A percentile compares a stretch with the other conserved stretches of the same genome.
phyloP scores from a whole-genome alignment of 2,888 invertebrate species.

The Diarsia rubi region DNA sequence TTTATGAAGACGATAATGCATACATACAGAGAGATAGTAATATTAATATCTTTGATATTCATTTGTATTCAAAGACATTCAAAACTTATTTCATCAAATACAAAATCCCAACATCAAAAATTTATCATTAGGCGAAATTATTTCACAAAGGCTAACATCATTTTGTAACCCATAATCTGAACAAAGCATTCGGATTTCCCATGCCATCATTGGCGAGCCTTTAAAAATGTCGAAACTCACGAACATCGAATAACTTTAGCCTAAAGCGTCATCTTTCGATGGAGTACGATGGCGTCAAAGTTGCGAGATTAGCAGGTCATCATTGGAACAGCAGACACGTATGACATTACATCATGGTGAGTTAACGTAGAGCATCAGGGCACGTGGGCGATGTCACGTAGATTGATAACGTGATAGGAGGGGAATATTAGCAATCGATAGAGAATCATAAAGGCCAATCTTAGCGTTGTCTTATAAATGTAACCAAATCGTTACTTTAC shows the following conservation, averaged over 20 bases:
- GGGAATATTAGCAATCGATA: constrained; percentile 13
- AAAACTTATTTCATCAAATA: neutral
- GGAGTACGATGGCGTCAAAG: constrained; percentile 18
- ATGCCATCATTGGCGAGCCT: neutral
- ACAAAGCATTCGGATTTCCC: neutral
- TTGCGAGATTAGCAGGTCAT: constrained; percentile 45
- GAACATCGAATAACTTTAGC: neutral
- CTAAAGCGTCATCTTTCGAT: neutral
- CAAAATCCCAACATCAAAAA: neutral
- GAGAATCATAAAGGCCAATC: neutral
- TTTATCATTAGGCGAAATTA: neutral
- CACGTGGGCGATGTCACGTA: constrained; percentile 34
- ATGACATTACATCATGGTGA: constrained; percentile 37
- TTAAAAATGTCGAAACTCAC: neutral
- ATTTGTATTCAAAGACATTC: neutral
- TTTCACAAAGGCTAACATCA: neutral
- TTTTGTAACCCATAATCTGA: neutral
- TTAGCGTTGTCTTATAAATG: neutral
- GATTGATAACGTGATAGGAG: neutral
- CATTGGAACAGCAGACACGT: constrained; percentile 38
- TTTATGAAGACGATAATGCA: neutral
- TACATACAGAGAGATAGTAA: neutral
- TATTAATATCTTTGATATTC: neutral
- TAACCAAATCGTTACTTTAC: neutral
- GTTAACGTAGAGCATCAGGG: neutral